Percentiles rank a stretch among this genome's conserved stretches.
phyloP scores from a whole-genome alignment of 1,140 invertebrate species.

The Drosophila ercepeae region DNA sequence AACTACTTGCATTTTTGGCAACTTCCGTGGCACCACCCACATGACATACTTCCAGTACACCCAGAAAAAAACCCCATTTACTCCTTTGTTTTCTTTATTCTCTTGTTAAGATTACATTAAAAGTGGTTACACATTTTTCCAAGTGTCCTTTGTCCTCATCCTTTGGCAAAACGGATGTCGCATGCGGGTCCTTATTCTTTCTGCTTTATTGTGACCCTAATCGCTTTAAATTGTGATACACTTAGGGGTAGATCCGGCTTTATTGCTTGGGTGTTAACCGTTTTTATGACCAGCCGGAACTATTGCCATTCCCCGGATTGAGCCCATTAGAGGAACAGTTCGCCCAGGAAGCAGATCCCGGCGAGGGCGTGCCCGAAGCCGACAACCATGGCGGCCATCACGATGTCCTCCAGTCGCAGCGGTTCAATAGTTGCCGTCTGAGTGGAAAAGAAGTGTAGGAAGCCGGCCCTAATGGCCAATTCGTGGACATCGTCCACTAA shows the following conservation, averaged over 20 bases:
- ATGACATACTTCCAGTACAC: slow-evolving; percentile 50
- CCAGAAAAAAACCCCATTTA: background rate
- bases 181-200: slow-evolving; percentile 40
- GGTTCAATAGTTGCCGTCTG: slow-evolving; percentile 34
- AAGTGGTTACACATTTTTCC: background rate
- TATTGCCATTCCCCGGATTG: slow-evolving; percentile 67
- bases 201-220: slow-evolving; percentile 68
- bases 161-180: slow-evolving; percentile 29
- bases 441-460: slow-evolving; percentile 40
- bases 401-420: slow-evolving; percentile 33
- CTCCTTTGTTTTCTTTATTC: background rate
- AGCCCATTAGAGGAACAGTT: slow-evolving; percentile 46
- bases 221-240: slow-evolving; percentile 70
- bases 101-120: background rate
- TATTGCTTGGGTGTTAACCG: slow-evolving; percentile 70
- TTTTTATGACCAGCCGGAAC: slow-evolving; percentile 60
- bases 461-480: slow-evolving; percentile 34
- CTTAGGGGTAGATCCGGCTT: slow-evolving; percentile 59
- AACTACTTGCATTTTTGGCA: slow-evolving; percentile 69
- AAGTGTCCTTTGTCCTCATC: slow-evolving; percentile 15
- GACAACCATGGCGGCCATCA: slow-evolving; percentile 48
- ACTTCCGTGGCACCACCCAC: slow-evolving; percentile 67
- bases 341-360: slow-evolving; percentile 36
- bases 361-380: slow-evolving; percentile 33
- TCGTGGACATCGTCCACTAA: slow-evolving; percentile 42